These are phyloP conservation scores for Leptoclinus maculatus DNA, from an alignment of 2,797 vertebrate genomes.

Conservation along the genomic window DNA sequence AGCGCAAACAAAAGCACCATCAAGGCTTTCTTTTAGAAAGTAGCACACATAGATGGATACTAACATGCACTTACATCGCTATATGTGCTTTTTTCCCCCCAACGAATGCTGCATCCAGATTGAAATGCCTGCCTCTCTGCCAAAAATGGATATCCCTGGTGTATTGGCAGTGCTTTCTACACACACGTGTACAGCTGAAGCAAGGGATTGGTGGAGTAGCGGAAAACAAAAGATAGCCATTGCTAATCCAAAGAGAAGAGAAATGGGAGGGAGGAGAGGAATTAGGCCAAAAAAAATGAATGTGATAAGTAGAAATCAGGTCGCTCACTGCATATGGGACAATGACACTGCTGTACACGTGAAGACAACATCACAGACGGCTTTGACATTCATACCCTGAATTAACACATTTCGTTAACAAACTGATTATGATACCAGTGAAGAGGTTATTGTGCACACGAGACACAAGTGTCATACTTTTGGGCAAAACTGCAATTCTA, in stretches of 20 bases:
- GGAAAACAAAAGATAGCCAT: constrained; percentile 30
- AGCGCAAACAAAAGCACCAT: constrained; percentile 51
- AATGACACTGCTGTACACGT: constrained; percentile 9
- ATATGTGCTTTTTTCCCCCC: constrained; percentile 5
- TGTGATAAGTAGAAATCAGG: constrained; percentile 46
- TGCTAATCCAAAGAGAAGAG: constrained; percentile 30
- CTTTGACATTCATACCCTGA: constrained; percentile 12
- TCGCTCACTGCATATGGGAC: constrained; percentile 30
- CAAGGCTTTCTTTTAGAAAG: constrained; percentile 21
- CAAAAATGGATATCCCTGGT: constrained; percentile 67
- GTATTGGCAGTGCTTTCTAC: constrained; percentile 44
- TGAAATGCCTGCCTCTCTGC: constrained; percentile 34
- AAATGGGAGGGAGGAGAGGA: constrained; percentile 32
- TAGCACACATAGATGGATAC: constrained; percentile 11
- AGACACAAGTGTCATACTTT: constrained; percentile 9
- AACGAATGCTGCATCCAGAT: constrained; percentile 32
- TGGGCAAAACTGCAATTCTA: constrained; percentile 6
- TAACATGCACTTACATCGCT: neutral
- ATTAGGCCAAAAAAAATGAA: constrained; percentile 43
- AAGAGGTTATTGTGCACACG: constrained; percentile 18
- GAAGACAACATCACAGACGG: neutral
- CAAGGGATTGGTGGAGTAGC: constrained; percentile 31
- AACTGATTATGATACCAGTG: neutral
- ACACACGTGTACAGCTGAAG: constrained; percentile 23
- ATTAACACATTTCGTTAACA: constrained; percentile 3